Conservation (phyloP, 2,113 vertebrate genomes). For the Pseudorasbora parva region DNA sequence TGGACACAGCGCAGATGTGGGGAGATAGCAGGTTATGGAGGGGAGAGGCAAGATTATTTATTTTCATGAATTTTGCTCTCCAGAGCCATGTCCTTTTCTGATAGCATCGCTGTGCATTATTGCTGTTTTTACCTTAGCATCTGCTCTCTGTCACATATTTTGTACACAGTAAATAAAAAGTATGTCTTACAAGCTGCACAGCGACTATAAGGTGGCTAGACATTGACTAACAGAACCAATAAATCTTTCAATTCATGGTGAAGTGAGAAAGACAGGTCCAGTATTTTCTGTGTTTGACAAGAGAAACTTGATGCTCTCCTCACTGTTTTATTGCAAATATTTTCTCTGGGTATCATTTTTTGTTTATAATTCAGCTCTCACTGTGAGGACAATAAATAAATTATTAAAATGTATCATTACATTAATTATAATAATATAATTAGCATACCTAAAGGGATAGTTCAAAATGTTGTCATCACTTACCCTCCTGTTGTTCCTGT, state of each 20-base stretch:
- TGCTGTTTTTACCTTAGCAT: not conserved
- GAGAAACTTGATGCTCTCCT: not conserved
- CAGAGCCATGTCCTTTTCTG: constrained; percentile 14
- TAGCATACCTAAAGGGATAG: not conserved
- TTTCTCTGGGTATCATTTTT: not conserved
- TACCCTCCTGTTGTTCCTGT: not conserved
- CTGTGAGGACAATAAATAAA: too few species aligned
- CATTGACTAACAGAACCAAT: constrained; percentile 1
- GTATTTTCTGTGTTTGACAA: not conserved
- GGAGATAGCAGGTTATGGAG: constrained; percentile 36
- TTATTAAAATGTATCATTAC: too few species aligned
- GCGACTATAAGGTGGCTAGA: not conserved
- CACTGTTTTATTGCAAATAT: not conserved
- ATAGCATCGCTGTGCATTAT: constrained; percentile 17
- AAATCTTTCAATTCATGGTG: not conserved
- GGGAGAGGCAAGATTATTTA: constrained; percentile 30
- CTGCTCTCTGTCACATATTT: constrained; percentile 27
- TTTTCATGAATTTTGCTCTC: constrained; percentile 32
- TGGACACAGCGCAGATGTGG: constrained; percentile 31
- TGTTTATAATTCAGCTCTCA: not conserved
- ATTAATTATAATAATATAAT: too few species aligned
- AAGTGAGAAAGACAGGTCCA: not conserved
- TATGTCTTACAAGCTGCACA: not conserved
- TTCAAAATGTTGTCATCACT: not conserved
- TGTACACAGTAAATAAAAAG: constrained; percentile 7